phyloP scores from a whole-genome alignment of 2,797 vertebrate species.

The Sardinella longiceps region DNA sequence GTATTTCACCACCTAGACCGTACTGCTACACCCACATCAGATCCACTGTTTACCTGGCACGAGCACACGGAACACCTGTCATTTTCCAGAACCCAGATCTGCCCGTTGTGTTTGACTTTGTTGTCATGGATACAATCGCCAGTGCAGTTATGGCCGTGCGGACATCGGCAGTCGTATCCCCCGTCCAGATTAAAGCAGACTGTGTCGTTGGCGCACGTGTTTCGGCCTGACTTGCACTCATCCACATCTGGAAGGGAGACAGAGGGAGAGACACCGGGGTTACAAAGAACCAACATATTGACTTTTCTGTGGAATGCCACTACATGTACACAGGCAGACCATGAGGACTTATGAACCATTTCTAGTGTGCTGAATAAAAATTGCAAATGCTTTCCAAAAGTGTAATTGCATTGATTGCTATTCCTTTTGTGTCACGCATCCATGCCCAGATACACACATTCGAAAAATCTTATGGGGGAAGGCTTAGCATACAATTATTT shows the following conservation, averaged over 20 bases:
- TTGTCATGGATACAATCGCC: slow-evolving; percentile 94
- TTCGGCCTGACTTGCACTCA: slow-evolving; percentile 91
- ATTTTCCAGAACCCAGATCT: slow-evolving; percentile 97
- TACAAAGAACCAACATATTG: not conserved
- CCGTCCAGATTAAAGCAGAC: slow-evolving; percentile 98
- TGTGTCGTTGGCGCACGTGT: slow-evolving; percentile 95
- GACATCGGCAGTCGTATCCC: slow-evolving; percentile 95
- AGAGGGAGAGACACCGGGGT: slow-evolving; percentile 42
- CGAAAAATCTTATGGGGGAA: not conserved
- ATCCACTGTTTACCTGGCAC: slow-evolving; percentile 84
- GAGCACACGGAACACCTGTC: slow-evolving; percentile 97
- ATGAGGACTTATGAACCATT: not conserved
- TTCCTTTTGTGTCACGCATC: not conserved
- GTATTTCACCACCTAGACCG: not conserved
- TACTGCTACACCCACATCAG: not conserved
- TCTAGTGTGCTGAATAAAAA: not conserved
- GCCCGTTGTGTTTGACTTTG: slow-evolving; percentile 93
- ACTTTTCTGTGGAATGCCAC: not conserved
- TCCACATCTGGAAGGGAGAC: slow-evolving; percentile 85
- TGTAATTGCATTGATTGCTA: not conserved
- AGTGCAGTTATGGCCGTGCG: slow-evolving; percentile 95
- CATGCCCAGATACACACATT: not conserved
- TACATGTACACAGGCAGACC: not conserved
- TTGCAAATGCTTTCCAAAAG: not conserved
- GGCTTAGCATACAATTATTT: not conserved